These are phyloP conservation scores for Portunus trituberculatus DNA, from an alignment of 1,140 invertebrate genomes.

Conservation along the genomic window DNA sequence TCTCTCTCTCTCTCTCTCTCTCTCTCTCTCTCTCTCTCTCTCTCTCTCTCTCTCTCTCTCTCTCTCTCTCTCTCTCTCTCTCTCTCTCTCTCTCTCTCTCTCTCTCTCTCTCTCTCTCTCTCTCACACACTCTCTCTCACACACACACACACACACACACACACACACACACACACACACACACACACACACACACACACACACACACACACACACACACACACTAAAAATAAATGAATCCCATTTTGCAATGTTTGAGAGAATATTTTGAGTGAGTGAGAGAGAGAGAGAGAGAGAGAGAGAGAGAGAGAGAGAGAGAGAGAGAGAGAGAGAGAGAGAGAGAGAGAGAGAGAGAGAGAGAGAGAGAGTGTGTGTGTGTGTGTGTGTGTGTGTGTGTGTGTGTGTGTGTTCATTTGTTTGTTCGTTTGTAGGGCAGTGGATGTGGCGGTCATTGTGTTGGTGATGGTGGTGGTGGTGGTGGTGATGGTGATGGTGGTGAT, in stretches of 20 bases:
- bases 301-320: slow-evolving; percentile 1
- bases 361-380: neutral
- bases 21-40: slow-evolving; percentile 48
- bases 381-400: neutral
- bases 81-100: no score
- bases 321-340: neutral
- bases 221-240: no score
- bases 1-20: slow-evolving; percentile 48
- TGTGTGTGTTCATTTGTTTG: no score
- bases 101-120: neutral
- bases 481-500: no score
- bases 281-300: neutral
- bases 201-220: no score
- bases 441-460: no score
- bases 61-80: neutral
- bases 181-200: neutral
- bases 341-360: neutral
- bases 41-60: slow-evolving; percentile 47
- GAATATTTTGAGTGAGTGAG: neutral
- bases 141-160: neutral
- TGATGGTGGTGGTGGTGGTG: no score
- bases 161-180: neutral
- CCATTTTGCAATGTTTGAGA: no score
- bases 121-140: neutral
- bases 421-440: no score